phyloP scores from a whole-genome alignment of 2,888 invertebrate genomes.

The Tethea ocularis region DNA sequence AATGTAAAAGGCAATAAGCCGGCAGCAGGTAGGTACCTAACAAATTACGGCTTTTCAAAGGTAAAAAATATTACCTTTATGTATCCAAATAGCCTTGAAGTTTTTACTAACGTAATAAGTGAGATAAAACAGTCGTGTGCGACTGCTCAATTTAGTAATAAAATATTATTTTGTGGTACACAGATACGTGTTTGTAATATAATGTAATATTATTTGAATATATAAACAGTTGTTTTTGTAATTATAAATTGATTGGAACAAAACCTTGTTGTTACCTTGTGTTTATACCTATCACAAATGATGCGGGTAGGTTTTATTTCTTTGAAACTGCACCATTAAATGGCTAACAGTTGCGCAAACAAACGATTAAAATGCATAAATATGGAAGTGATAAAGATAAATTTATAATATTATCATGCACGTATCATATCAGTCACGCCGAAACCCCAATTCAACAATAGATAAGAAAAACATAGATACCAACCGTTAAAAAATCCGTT shows the following conservation, averaged over 20 bases:
- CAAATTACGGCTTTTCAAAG: background rate
- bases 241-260: conserved; percentile 12
- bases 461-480: conserved; percentile 63
- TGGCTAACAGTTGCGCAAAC: background rate
- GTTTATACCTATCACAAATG: background rate
- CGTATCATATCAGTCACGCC: conserved; percentile 47
- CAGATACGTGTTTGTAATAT: too few relatives aligned
- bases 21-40: background rate
- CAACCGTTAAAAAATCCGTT: conserved; percentile 61
- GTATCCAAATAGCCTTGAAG: background rate
- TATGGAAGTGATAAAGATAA: conserved; percentile 26
- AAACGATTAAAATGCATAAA: conserved; percentile 17
- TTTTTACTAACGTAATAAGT: background rate
- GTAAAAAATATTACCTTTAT: background rate
- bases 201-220: conserved; percentile 5
- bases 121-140: background rate
- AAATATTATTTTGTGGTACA: background rate
- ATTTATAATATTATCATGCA: conserved; percentile 39
- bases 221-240: conserved; percentile 14
- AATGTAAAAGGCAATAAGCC: background rate
- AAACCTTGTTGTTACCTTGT: conserved; percentile 4
- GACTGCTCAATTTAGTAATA: background rate
- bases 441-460: conserved; percentile 33
- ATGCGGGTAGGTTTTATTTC: conserved; percentile 14
- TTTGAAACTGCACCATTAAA: background rate